Percentiles rank a stretch among this genome's conserved stretches.
Conservation (phyloP, 1,140 invertebrate species). For the Sarcophaga bullata region DNA sequence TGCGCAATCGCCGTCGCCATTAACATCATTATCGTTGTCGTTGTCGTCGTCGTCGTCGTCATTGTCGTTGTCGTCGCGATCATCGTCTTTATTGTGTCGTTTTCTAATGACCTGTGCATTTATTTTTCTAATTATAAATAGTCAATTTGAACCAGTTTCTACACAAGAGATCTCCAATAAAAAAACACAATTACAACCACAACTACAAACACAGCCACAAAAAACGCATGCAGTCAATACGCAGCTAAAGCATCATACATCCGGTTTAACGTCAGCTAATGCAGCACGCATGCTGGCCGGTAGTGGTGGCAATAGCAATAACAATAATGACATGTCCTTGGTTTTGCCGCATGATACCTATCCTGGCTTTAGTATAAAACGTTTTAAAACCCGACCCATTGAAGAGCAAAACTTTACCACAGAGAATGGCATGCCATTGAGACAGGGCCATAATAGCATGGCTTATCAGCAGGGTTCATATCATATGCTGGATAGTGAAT, state of each 20-base stretch:
- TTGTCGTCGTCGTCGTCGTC: constrained; percentile 26
- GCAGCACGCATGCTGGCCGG: constrained; percentile 61
- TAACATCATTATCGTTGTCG: constrained; percentile 12
- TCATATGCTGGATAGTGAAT: constrained; percentile 75
- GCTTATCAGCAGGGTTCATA: constrained; percentile 48
- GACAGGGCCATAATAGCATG: background rate
- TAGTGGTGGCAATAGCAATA: constrained; percentile 47
- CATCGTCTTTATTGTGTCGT: constrained; percentile 29
- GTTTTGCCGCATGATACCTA: constrained; percentile 84
- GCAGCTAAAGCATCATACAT: constrained; percentile 38
- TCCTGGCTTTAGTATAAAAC: constrained; percentile 84
- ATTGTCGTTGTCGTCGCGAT: constrained; percentile 23
- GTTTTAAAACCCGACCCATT: constrained; percentile 69
- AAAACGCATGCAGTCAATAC: background rate
- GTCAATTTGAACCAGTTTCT: constrained; percentile 36
- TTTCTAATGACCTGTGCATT: constrained; percentile 26
- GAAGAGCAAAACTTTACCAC: constrained; percentile 40
- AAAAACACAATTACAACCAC: constrained; percentile 12
- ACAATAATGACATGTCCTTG: constrained; percentile 60
- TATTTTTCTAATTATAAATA: constrained; percentile 38
- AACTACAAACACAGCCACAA: constrained; percentile 30
- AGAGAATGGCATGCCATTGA: background rate
- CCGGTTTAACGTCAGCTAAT: constrained; percentile 57
- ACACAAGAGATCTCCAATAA: constrained; percentile 34
- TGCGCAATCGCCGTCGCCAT: background rate